Conservation (phyloP, 1,140 invertebrate species). For the Habropoda laboriosa region DNA sequence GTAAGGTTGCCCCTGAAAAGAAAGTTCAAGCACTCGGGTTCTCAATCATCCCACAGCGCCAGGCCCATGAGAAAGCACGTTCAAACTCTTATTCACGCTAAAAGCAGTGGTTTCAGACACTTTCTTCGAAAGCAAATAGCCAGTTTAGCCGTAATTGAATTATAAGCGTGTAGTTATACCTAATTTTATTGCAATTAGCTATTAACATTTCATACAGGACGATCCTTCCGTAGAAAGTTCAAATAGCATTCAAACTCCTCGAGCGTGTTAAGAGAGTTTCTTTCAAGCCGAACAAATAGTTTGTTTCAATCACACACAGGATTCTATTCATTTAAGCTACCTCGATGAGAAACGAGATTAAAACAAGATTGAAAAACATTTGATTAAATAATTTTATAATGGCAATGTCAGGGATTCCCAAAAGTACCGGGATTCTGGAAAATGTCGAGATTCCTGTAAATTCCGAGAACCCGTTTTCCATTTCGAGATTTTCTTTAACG, state of each 20-base stretch:
- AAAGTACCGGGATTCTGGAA: too few species aligned
- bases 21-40: not conserved
- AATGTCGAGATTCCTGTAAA: too few species aligned
- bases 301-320: too few species aligned
- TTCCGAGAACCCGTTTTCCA: too few species aligned
- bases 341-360: too few species aligned
- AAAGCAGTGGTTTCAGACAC: not conserved
- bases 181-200: conserved; percentile 14
- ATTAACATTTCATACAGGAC: conserved; percentile 11
- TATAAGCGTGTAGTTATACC: not conserved
- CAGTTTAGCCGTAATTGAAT: conserved; percentile 1
- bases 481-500: too few species aligned
- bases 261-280: not conserved
- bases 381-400: too few species aligned
- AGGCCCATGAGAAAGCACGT: conserved; percentile 8
- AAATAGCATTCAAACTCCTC: not conserved
- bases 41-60: conserved; percentile 10
- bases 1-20: not conserved
- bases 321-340: too few species aligned
- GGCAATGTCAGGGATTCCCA: too few species aligned
- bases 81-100: not conserved
- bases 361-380: too few species aligned
- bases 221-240: not conserved
- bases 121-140: conserved; percentile 8
- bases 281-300: not conserved